Percentiles rank a stretch among this genome's conserved stretches.
Conservation (phyloP, 2,888 invertebrate species). For the Alentia gelatinosa region DNA sequence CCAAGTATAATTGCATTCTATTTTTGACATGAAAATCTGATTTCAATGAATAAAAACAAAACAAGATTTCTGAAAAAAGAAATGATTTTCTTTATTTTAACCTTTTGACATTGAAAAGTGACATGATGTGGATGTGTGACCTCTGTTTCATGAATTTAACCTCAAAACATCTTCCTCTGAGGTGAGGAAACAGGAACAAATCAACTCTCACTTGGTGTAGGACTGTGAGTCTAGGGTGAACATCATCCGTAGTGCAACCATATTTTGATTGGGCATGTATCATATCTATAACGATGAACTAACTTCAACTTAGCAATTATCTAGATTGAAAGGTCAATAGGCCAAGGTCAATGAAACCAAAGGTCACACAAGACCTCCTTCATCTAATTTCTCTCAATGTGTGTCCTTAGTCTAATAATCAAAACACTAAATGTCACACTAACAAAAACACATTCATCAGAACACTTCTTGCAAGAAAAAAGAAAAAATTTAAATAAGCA, state of each 20-base stretch:
- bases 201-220: too few species aligned
- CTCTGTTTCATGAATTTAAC: neutral
- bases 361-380: neutral
- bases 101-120: neutral
- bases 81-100: neutral
- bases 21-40: too few species aligned
- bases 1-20: too few species aligned
- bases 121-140: neutral
- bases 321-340: neutral
- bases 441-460: neutral
- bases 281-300: neutral
- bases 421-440: neutral
- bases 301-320: neutral
- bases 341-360: neutral
- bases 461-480: neutral
- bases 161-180: neutral
- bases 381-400: neutral
- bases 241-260: neutral
- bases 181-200: neutral
- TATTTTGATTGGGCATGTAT: neutral
- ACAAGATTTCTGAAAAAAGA: neutral
- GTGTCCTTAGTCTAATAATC: neutral
- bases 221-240: too few species aligned
- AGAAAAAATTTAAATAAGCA: neutral
- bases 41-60: neutral